These are phyloP conservation scores for Alloplasta piceator DNA, from an alignment of 2,888 invertebrate species.

Conservation along the genomic window DNA sequence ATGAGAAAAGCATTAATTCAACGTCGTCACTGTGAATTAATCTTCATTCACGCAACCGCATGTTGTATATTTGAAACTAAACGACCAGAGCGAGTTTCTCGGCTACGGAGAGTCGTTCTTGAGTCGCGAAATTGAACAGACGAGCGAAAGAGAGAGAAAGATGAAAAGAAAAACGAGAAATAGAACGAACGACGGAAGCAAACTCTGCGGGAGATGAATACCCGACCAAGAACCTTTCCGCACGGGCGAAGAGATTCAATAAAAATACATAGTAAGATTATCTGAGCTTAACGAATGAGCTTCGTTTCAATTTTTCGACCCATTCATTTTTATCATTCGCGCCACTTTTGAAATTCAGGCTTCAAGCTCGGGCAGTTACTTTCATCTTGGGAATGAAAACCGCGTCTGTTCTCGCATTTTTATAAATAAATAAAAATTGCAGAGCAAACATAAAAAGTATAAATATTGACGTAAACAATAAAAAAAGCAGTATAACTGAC, in stretches of 20 bases:
- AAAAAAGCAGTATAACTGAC: too few species aligned
- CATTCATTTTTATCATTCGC: conserved; percentile 1
- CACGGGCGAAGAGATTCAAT: conserved; percentile 10
- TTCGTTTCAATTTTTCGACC: conserved; percentile 6
- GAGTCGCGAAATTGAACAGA: conserved; percentile 32
- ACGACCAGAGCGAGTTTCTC: background rate
- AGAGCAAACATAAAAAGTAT: too few species aligned
- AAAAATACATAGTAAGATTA: conserved; percentile 21
- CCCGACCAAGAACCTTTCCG: background rate
- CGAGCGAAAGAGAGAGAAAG: conserved; percentile 19
- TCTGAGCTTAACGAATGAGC: background rate
- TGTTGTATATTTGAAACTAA: background rate
- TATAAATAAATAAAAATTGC: too few species aligned
- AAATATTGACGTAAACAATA: too few species aligned
- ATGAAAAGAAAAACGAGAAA: conserved; percentile 13
- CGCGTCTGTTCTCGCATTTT: too few species aligned
- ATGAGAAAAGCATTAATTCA: background rate
- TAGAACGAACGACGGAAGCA: background rate
- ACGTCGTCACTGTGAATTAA: background rate
- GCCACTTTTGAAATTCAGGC: background rate
- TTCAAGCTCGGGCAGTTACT: background rate
- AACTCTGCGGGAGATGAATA: conserved; percentile 31
- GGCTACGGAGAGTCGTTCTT: background rate
- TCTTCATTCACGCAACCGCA: conserved; percentile 1
- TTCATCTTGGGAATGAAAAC: too few species aligned